These are phyloP conservation scores for Muntiacus reevesi DNA, from an alignment of 2,113 vertebrate species.

Conservation along the genomic window DNA sequence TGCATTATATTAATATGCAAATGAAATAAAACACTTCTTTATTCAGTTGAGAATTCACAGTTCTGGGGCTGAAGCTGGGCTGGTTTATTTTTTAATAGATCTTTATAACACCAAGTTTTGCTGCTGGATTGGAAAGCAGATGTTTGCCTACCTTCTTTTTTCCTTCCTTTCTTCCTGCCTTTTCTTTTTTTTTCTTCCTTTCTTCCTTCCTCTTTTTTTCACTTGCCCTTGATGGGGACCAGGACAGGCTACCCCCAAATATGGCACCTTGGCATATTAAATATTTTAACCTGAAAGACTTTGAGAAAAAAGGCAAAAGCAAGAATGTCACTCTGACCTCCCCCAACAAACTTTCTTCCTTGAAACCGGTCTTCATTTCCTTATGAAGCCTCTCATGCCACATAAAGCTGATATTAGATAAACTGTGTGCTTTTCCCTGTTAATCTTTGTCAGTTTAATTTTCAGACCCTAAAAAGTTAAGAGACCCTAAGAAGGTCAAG, in stretches of 20 bases:
- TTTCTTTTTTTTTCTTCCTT: background rate
- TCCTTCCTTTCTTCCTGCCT: background rate
- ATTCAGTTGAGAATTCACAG: constrained; percentile 35
- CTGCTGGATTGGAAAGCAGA: background rate
- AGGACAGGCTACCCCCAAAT: background rate
- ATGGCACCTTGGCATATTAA: background rate
- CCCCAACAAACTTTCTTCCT: background rate
- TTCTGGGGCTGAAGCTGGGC: background rate
- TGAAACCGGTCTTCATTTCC: background rate
- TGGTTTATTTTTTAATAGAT: constrained; percentile 16
- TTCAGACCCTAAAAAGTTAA: background rate
- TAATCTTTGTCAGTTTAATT: background rate
- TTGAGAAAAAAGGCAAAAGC: background rate
- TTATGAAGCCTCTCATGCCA: background rate
- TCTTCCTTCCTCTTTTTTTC: background rate
- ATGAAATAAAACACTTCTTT: constrained; percentile 6
- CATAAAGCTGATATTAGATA: background rate
- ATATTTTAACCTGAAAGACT: background rate
- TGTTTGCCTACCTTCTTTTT: background rate
- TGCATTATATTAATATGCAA: constrained; percentile 54
- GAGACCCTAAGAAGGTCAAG: background rate
- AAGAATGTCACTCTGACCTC: background rate
- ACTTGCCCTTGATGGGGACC: background rate
- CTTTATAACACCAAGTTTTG: constrained; percentile 10
- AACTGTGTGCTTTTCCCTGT: background rate